Conservation (phyloP, 2,113 vertebrate genomes). For the Burhinus oedicnemus region DNA sequence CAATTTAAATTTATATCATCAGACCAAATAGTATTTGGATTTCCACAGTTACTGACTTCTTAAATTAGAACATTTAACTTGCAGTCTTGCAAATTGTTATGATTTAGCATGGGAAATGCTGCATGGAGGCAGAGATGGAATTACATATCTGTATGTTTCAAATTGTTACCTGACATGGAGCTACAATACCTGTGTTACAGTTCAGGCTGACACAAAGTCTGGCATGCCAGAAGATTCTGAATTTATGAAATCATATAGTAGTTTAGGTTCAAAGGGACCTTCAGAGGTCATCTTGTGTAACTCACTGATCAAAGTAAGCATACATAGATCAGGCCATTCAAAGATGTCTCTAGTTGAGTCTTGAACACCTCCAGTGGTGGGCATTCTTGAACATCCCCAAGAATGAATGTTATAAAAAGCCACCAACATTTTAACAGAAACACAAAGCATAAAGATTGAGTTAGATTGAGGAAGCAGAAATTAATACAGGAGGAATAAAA, state of each 20-base stretch:
- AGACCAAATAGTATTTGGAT: background rate
- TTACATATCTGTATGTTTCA: background rate
- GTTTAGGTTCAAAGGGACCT: background rate
- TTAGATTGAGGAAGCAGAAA: background rate
- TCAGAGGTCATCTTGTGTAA: background rate
- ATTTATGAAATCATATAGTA: background rate
- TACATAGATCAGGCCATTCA: background rate
- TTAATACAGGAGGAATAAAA: background rate
- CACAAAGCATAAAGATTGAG: background rate
- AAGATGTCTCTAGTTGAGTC: background rate
- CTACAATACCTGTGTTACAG: background rate
- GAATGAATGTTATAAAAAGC: background rate
- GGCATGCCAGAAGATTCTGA: background rate
- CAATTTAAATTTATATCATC: background rate
- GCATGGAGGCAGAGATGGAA: background rate
- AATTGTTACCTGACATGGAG: background rate
- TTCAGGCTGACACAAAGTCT: background rate
- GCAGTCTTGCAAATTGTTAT: background rate
- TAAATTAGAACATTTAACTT: background rate
- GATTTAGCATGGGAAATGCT: background rate
- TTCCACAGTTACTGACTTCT: background rate
- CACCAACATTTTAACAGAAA: background rate
- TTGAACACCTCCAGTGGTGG: background rate
- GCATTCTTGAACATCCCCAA: background rate
- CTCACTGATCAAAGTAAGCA: background rate